Base-by-base conservation (phyloP, 2,113 vertebrate species). In the Boulengeromyrus knoepffleri region DNA sequence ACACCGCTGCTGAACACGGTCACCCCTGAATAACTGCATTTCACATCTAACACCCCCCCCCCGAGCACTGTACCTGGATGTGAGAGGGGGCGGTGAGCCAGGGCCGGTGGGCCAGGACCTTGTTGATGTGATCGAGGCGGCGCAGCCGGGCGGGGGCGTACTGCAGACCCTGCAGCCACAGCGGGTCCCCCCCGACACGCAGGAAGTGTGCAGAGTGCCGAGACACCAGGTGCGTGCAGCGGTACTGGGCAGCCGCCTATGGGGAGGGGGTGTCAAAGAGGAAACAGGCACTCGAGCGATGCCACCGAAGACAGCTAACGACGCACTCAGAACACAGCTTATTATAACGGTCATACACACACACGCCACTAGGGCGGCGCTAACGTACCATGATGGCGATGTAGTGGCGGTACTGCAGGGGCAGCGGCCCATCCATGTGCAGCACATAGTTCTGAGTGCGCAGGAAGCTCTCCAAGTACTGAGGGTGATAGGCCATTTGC, bases 371-470 rank as follows among this genome's bases (percentile, higher is more conserved):
- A 70, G n/a, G 62, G 62, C n/a, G n/a, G 62, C 62, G 62, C 62
- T 1, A 70, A 13, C 94, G 90, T 87, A 97, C 96, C 96, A 96
- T 97, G 92, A 97, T 95, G 92, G 95, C 96, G 46, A 97, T 97
- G 92, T 96, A 97, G 93, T 97, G 96, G 92, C 96, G 95, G 93
- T 96, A 96, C 17, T 93, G 96, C 93, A 96, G 94, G 2, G 96
- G 95, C 91, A 96, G 94, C 47, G 96, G 96, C 50, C 96, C 96
- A 58, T 97, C 96, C 96, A 97, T 96, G 93, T 96, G 95, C 91
- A 97, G 94, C 93, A 97, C 96, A 93, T 97, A 96, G 94, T 97
- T 96, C 95, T 97, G 96, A 31, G 95, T 95, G 89, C 95, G 95
- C 92, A 97, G 94, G 94, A 97, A 97, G 91, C 95, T 96, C 91